Evolutionary conservation across 2,113 vertebrate species (phyloP).

Genomic region (Cisticola juncidis): DNA sequence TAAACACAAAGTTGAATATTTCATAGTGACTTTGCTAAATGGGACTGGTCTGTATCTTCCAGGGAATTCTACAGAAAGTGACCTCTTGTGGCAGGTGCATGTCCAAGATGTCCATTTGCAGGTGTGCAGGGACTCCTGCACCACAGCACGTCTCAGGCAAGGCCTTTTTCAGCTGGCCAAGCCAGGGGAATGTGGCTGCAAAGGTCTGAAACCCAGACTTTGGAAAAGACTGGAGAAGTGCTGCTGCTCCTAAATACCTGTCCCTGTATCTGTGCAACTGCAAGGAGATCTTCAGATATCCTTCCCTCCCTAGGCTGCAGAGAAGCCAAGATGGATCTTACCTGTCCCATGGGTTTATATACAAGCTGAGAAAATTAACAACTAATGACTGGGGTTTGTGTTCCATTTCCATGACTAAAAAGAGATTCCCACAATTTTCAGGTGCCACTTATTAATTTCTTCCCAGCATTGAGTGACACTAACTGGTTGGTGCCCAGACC

Average conservation of each 20-base stretch:
- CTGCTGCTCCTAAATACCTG: not conserved
- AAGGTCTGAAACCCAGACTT: not conserved
- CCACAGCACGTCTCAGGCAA: fast-evolving
- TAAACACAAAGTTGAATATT: conserved; percentile 69
- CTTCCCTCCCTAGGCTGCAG: not conserved
- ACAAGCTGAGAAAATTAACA: not conserved
- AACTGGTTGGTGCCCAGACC: not conserved
- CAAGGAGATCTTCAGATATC: not conserved
- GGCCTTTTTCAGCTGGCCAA: not conserved
- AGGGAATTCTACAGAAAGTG: conserved; percentile 19
- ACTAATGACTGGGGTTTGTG: not conserved
- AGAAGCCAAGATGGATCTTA: not conserved
- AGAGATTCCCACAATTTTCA: not conserved
- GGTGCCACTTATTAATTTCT: not conserved
- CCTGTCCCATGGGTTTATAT: not conserved
- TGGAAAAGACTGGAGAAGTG: not conserved
- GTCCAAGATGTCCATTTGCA: not conserved
- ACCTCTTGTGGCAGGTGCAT: not conserved
- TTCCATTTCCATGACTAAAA: not conserved
- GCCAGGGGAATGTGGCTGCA: fast-evolving
- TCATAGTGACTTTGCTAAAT: conserved; percentile 42
- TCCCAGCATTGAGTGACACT: not conserved
- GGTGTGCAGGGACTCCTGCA: not conserved
- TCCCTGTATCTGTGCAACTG: fast-evolving
- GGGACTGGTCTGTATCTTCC: not conserved